Evolutionary conservation across 2,113 vertebrate species (phyloP).

Genomic region (Elaphurus davidianus): DNA sequence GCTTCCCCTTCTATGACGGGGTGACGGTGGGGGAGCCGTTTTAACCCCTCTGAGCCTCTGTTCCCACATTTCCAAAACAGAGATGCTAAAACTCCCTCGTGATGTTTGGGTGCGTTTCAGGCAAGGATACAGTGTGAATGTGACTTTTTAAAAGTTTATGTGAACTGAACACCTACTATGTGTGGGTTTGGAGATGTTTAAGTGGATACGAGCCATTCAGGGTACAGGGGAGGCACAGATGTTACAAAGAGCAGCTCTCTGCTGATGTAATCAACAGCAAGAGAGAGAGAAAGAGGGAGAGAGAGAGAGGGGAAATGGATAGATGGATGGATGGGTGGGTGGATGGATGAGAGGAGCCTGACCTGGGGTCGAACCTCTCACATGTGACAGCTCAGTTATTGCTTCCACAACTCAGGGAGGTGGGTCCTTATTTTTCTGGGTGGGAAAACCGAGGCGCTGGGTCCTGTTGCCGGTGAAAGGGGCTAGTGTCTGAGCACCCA

Average conservation of each 20-base stretch:
- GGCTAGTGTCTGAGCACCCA: background rate
- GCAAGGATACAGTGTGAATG: background rate
- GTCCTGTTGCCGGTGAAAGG: background rate
- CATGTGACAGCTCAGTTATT: background rate
- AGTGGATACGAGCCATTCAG: background rate
- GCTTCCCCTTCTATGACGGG: background rate
- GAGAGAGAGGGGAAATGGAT: background rate
- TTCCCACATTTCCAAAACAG: background rate
- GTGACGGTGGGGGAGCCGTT: background rate
- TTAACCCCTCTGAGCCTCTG: background rate
- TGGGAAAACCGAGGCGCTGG: rapidly evolving
- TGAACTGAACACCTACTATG: background rate
- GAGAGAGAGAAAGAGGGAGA: background rate
- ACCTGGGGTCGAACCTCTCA: background rate
- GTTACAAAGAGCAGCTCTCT: background rate
- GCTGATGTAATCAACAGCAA: no score
- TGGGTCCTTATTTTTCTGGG: background rate
- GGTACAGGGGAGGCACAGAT: background rate
- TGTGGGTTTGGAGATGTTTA: background rate
- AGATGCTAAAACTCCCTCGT: background rate
- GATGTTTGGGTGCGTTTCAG: background rate
- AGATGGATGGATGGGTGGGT: background rate
- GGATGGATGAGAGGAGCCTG: background rate
- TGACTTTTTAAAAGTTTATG: background rate
- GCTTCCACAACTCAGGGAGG: background rate